Conservation (phyloP, 2,888 invertebrate genomes). For the Campoplex capitator region DNA sequence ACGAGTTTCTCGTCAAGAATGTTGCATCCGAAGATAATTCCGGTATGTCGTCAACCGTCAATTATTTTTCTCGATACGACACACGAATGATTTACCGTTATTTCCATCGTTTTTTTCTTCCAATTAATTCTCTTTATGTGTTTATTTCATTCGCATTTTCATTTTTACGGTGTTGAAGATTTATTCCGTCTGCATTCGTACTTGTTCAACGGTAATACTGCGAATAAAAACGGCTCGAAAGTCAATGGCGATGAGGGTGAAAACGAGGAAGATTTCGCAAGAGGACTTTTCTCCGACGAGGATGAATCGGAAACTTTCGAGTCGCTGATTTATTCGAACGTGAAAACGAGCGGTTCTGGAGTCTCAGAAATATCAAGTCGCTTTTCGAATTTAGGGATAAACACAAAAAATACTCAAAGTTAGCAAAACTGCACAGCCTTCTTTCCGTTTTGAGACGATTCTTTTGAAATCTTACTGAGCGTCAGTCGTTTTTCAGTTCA, state of each 20-base stretch:
- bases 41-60: slow-evolving; percentile 29
- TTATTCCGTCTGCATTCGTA: slow-evolving; percentile 1
- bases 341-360: background rate
- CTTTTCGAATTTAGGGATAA: slow-evolving; percentile 26
- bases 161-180: background rate
- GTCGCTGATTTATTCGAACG: background rate
- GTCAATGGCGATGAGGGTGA: background rate
- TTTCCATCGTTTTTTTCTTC: background rate
- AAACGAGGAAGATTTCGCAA: slow-evolving; percentile 14
- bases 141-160: background rate
- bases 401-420: background rate
- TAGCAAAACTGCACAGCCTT: background rate
- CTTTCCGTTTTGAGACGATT: background rate
- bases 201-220: background rate
- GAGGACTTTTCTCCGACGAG: slow-evolving; percentile 23
- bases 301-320: slow-evolving; percentile 27
- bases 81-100: background rate
- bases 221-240: background rate
- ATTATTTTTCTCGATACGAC: background rate
- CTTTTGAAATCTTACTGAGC: slow-evolving; percentile 11
- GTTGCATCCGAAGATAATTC: slow-evolving; percentile 1
- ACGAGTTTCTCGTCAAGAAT: slow-evolving; percentile 31
- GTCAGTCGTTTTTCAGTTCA: background rate
- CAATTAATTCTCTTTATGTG: no score
- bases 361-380: slow-evolving; percentile 22